These are phyloP conservation scores for Eristalinus aeneus DNA, from an alignment of 2,888 invertebrate genomes.

Conservation along the genomic window DNA sequence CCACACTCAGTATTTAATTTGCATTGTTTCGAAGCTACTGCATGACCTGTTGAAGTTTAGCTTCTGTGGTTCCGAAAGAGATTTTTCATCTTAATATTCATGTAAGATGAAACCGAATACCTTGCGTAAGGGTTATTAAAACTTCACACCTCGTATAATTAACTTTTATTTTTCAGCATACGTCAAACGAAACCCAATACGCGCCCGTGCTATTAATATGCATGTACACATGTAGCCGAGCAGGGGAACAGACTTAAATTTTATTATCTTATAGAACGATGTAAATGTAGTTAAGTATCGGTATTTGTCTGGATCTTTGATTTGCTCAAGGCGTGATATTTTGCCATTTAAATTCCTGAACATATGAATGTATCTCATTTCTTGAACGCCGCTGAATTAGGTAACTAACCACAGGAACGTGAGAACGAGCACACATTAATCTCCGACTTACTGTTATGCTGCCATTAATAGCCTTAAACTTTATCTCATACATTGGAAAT, in stretches of 20 bases:
- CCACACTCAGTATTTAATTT: too few relatives aligned
- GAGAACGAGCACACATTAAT: conserved; percentile 11
- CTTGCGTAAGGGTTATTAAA: conserved; percentile 1
- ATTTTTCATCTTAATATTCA: neutral
- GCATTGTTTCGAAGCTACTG: neutral
- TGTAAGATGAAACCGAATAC: neutral
- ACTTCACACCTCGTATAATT: conserved; percentile 4
- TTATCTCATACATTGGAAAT: neutral
- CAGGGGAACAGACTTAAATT: conserved; percentile 7
- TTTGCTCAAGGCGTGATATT: conserved; percentile 5
- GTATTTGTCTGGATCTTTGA: conserved; percentile 32
- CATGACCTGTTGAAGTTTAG: neutral
- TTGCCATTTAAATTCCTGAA: neutral
- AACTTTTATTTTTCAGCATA: neutral
- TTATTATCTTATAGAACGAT: conserved; percentile 27
- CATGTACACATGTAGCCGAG: neutral
- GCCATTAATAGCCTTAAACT: neutral
- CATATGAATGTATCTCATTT: neutral
- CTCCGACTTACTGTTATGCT: conserved; percentile 15
- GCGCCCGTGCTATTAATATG: neutral
- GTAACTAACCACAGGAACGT: neutral
- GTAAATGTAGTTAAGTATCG: conserved; percentile 19
- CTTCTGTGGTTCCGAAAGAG: neutral
- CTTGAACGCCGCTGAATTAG: neutral
- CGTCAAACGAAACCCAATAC: neutral